Percentiles rank a stretch among this genome's conserved stretches.
These are phyloP conservation scores for Torymus texanus DNA, from an alignment of 2,888 invertebrate species.

Conservation along the genomic window DNA sequence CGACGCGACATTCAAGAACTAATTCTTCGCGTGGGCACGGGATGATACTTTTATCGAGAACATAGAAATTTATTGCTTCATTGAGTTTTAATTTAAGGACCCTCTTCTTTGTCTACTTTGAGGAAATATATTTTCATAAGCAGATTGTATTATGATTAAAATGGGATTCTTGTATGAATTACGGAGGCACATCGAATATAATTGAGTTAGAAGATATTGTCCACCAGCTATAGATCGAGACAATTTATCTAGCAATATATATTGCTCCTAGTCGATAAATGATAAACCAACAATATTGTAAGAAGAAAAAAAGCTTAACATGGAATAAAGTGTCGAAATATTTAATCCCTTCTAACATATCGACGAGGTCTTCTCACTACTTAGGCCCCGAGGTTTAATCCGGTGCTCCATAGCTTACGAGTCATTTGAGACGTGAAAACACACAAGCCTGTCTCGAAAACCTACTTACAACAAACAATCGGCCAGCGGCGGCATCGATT, in stretches of 20 bases:
- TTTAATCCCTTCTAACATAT: too few species aligned
- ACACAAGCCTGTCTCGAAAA: constrained; percentile 32
- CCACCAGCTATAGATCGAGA: too few species aligned
- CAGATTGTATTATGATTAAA: constrained; percentile 1
- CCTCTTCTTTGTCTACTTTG: constrained; percentile 14
- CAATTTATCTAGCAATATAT: too few species aligned
- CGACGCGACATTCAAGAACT: background rate
- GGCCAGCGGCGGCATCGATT: background rate
- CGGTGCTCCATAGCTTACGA: constrained; percentile 16
- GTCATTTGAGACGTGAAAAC: constrained; percentile 34
- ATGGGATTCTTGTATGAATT: background rate
- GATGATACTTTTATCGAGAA: constrained; percentile 12
- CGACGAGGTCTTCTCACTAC: too few species aligned
- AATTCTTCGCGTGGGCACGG: constrained; percentile 11
- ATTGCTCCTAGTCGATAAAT: too few species aligned
- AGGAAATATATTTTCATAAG: constrained; percentile 43
- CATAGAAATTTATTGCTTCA: constrained; percentile 6
- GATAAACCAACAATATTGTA: too few species aligned
- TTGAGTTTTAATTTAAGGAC: constrained; percentile 19
- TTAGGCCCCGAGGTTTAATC: too few species aligned
- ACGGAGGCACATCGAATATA: too few species aligned
- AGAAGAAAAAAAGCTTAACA: too few species aligned
- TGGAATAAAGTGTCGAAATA: too few species aligned
- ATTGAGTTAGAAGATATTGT: too few species aligned
- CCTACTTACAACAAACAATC: constrained; percentile 36